A percentile compares a stretch with the other conserved stretches of the same genome.
phyloP scores from a whole-genome alignment of 2,113 vertebrate genomes.

The Hirundichthys speculiger region DNA sequence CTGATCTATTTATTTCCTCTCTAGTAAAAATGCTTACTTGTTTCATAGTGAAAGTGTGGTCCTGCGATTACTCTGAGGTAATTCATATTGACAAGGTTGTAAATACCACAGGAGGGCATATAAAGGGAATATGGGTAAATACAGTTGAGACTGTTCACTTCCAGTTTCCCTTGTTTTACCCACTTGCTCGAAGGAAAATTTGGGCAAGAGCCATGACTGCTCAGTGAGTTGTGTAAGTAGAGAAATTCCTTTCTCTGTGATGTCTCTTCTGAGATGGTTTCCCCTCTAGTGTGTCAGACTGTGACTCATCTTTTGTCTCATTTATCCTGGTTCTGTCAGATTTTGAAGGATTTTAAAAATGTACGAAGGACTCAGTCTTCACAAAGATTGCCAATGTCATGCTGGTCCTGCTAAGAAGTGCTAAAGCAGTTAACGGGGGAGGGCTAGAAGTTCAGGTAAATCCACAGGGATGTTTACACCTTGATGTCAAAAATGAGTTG shows the following conservation, averaged over 20 bases:
- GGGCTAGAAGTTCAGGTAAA: not conserved
- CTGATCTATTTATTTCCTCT: too few species aligned
- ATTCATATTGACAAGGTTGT: not conserved
- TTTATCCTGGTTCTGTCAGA: constrained; percentile 15
- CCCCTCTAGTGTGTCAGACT: not conserved
- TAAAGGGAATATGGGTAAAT: not conserved
- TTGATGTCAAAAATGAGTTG: not conserved
- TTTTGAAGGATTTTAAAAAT: not conserved
- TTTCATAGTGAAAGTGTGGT: too few species aligned
- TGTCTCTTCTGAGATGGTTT: constrained; percentile 2
- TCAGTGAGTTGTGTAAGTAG: not conserved
- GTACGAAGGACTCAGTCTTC: not conserved
- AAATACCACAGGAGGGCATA: not conserved
- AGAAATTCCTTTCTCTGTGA: not conserved
- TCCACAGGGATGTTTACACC: not conserved
- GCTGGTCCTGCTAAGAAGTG: not conserved
- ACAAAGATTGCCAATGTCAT: constrained; percentile 22
- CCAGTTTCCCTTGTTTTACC: not conserved
- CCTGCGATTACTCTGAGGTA: too few species aligned
- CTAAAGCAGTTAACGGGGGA: constrained; percentile 4
- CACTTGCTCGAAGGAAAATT: not conserved
- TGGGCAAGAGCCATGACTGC: not conserved
- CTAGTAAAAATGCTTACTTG: too few species aligned
- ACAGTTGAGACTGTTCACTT: not conserved
- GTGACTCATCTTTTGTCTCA: constrained; percentile 7